Conservation (phyloP, 1,140 invertebrate species). For the Archivesica marissinica region DNA sequence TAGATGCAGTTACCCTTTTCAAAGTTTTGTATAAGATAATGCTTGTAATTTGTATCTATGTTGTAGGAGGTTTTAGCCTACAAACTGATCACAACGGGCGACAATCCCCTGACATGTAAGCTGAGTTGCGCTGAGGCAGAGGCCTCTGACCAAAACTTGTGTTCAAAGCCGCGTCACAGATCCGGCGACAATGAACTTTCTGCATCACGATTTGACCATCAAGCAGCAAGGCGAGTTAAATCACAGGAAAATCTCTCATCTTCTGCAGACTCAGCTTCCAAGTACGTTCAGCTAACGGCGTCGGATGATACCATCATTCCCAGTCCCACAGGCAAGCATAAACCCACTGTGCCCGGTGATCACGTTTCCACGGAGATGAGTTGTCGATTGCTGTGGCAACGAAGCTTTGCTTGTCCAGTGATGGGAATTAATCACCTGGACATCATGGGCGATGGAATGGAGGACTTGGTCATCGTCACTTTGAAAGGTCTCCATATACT, state of each 20-base stretch:
- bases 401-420: slow-evolving; percentile 87
- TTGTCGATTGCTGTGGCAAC: slow-evolving; percentile 74
- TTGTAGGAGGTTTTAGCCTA: slow-evolving; percentile 87
- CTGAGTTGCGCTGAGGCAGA: background rate
- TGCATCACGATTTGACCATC: slow-evolving; percentile 36
- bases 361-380: background rate
- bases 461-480: slow-evolving; percentile 89
- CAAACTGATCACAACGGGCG: slow-evolving; percentile 75
- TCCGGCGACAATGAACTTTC: slow-evolving; percentile 66
- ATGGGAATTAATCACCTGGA: slow-evolving; percentile 88
- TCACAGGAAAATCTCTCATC: slow-evolving; percentile 71
- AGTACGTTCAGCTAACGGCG: slow-evolving; percentile 39
- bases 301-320: slow-evolving; percentile 47
- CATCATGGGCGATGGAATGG: slow-evolving; percentile 89
- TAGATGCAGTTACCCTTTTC: background rate
- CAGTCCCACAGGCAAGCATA: background rate
- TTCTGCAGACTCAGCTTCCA: slow-evolving; percentile 24
- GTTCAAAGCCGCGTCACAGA: slow-evolving; percentile 59
- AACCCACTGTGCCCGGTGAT: background rate
- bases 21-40: background rate
- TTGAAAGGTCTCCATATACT: slow-evolving; percentile 89
- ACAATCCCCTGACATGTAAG: background rate
- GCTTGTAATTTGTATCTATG: background rate
- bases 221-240: slow-evolving; percentile 60
- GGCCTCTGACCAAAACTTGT: background rate